Conservation (phyloP, 2,113 vertebrate genomes). For the Actenoides lindsayi region DNA sequence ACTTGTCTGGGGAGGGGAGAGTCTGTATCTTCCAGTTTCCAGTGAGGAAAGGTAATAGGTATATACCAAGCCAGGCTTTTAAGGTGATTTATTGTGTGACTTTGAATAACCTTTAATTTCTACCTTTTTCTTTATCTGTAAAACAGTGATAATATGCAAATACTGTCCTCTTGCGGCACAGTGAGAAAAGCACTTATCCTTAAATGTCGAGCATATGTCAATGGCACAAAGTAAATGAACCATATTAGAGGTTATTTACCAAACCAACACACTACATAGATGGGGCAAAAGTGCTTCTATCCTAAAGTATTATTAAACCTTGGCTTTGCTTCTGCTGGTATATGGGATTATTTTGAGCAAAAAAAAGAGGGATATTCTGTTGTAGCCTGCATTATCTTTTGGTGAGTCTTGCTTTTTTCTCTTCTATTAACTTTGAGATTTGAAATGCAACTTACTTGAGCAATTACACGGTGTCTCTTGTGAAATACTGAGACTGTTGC, state of each 20-base stretch:
- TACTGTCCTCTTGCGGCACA: neutral
- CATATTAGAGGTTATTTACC: neutral
- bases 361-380: neutral
- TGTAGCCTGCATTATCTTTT: neutral
- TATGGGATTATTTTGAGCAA: neutral
- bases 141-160: neutral
- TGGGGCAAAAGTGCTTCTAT: neutral
- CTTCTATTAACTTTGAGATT: constrained; percentile 7
- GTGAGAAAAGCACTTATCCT: neutral
- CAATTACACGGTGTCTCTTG: neutral
- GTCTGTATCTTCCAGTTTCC: neutral
- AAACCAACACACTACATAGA: neutral
- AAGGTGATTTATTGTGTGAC: neutral
- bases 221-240: neutral
- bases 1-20: neutral
- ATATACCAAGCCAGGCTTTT: neutral
- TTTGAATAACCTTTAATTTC: neutral
- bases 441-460: constrained; percentile 18
- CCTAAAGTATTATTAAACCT: neutral
- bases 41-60: neutral
- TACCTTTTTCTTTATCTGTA: neutral
- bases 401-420: constrained; percentile 34
- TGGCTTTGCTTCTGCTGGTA: constrained; percentile 27
- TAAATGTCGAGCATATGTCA: neutral
- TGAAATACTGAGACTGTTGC: neutral